Percentiles rank a stretch among this genome's conserved stretches.
Evolutionary conservation across 92 coral and sea anemone genomes (phyloP).

Genomic region (Zoanthus sociatus): DNA sequence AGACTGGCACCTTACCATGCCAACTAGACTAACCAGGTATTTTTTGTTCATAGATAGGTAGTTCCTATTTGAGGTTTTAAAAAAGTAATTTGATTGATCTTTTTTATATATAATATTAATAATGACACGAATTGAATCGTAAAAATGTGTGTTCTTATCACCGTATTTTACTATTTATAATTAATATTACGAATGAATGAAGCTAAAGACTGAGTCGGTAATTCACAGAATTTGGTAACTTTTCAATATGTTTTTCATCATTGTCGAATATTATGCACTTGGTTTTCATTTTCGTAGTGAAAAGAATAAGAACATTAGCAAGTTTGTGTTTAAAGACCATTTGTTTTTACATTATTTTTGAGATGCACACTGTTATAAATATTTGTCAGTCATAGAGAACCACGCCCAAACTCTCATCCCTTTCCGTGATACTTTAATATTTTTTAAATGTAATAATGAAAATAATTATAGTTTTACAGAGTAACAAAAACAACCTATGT

Average conservation of each 20-base stretch:
- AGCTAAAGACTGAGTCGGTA: background rate
- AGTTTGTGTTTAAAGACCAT: background rate
- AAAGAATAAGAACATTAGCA: background rate
- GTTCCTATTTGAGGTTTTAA: conserved; percentile 4
- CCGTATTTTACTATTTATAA: background rate
- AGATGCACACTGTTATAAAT: too few relatives aligned
- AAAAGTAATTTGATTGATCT: background rate
- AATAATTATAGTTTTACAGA: background rate
- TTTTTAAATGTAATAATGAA: too few relatives aligned
- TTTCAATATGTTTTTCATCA: conserved; percentile 2
- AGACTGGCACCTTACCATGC: too few relatives aligned
- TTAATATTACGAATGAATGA: background rate
- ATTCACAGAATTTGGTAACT: conserved; percentile 5
- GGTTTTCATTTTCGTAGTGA: conserved; percentile 2
- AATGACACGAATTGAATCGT: background rate
- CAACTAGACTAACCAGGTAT: background rate
- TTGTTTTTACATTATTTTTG: too few relatives aligned
- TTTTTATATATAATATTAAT: background rate
- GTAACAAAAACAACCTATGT: too few relatives aligned
- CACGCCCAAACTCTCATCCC: too few relatives aligned
- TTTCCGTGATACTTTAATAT: too few relatives aligned
- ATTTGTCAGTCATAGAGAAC: too few relatives aligned
- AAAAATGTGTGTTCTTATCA: background rate
- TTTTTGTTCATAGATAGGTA: conserved; percentile 4
- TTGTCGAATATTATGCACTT: background rate